phyloP scores from a whole-genome alignment of 2,888 invertebrate species.

The Trissonchulus latispiculum region DNA sequence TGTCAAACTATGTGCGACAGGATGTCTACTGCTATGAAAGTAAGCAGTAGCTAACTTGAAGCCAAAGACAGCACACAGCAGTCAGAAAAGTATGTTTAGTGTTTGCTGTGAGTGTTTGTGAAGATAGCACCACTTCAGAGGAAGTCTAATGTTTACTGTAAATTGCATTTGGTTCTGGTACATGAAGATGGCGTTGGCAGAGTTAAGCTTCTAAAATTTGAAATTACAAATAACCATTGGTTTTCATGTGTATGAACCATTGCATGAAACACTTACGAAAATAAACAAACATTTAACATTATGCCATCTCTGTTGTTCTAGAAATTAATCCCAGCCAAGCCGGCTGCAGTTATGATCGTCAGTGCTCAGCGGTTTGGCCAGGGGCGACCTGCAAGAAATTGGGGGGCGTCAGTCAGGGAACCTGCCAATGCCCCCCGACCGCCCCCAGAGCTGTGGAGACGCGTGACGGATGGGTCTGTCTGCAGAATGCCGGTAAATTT shows the following conservation, averaged over 20 bases:
- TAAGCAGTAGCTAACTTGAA: neutral
- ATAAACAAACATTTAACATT: too few relatives aligned
- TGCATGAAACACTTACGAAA: too few relatives aligned
- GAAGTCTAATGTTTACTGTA: too few relatives aligned
- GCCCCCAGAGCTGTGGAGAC: slow-evolving; percentile 5
- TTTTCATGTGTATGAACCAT: too few relatives aligned
- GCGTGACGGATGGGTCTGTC: slow-evolving; percentile 13
- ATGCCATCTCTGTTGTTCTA: neutral
- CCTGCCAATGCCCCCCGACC: slow-evolving; percentile 10
- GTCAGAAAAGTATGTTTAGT: too few relatives aligned
- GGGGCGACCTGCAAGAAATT: neutral
- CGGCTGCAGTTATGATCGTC: slow-evolving; percentile 5
- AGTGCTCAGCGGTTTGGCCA: slow-evolving; percentile 14
- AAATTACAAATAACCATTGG: too few relatives aligned
- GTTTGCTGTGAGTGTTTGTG: too few relatives aligned
- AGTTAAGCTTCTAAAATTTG: too few relatives aligned
- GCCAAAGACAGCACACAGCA: too few relatives aligned
- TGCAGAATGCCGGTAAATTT: neutral
- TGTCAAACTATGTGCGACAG: slow-evolving; percentile 40
- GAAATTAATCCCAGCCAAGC: slow-evolving; percentile 15
- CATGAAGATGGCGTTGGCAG: too few relatives aligned
- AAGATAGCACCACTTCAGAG: too few relatives aligned
- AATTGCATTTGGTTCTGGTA: too few relatives aligned
- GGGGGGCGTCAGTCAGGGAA: neutral
- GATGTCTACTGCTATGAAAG: slow-evolving; percentile 19